These are phyloP conservation scores for Cheilosia grossa DNA, from an alignment of 2,888 invertebrate genomes.

Conservation along the genomic window DNA sequence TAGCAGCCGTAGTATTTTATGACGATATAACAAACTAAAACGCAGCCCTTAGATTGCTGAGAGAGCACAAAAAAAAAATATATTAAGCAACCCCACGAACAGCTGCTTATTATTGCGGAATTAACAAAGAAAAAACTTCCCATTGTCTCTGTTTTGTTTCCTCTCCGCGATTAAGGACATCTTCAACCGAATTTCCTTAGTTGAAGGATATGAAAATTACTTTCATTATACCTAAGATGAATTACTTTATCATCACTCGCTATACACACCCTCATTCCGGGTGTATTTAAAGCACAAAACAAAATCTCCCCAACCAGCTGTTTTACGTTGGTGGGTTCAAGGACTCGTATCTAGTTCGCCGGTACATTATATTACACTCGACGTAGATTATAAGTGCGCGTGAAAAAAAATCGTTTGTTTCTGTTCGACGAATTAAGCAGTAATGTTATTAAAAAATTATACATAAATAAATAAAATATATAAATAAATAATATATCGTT, in stretches of 20 bases:
- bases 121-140: slow-evolving; percentile 43
- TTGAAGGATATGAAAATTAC: slow-evolving; percentile 49
- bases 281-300: slow-evolving; percentile 13
- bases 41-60: slow-evolving; percentile 23
- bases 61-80: slow-evolving; percentile 21
- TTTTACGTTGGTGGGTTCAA: slow-evolving; percentile 35
- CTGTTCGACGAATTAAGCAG: slow-evolving; percentile 11
- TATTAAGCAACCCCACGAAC: slow-evolving; percentile 27
- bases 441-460: slow-evolving; percentile 13
- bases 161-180: slow-evolving; percentile 28
- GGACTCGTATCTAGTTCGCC: slow-evolving; percentile 48
- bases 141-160: slow-evolving; percentile 51
- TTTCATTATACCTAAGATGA: slow-evolving; percentile 37
- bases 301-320: slow-evolving; percentile 38
- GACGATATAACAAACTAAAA: slow-evolving; percentile 22
- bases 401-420: slow-evolving; percentile 20
- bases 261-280: slow-evolving; percentile 14
- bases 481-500: slow-evolving; percentile 38
- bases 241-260: slow-evolving; percentile 39
- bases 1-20: too few species aligned
- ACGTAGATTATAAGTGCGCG: slow-evolving; percentile 33
- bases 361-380: slow-evolving; percentile 23
- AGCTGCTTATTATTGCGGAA: background rate
- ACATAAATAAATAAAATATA: slow-evolving; percentile 23
- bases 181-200: slow-evolving; percentile 48